Evolutionary conservation across 2,797 vertebrate genomes (phyloP).

Genomic region (Lacerta agilis): DNA sequence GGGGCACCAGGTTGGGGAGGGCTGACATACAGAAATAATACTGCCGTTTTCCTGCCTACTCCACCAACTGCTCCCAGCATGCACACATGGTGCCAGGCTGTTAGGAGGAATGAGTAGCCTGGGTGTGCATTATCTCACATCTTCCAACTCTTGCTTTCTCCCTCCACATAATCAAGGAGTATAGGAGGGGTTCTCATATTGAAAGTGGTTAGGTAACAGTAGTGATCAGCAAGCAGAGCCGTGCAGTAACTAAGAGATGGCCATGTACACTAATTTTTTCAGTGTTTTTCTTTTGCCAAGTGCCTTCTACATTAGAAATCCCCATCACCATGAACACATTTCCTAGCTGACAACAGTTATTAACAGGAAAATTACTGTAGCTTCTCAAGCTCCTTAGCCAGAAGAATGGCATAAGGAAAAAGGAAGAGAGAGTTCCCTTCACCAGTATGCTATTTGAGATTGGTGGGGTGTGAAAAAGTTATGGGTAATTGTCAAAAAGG

Average conservation of each 20-base stretch:
- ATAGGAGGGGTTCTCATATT: background rate
- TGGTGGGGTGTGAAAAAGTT: background rate
- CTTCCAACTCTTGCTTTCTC: too few species aligned
- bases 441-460: background rate
- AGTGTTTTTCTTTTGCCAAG: background rate
- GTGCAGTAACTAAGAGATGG: background rate
- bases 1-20: too few species aligned
- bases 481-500: background rate
- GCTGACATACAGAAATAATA: too few species aligned
- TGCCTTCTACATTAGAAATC: fast-evolving
- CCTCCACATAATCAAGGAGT: background rate
- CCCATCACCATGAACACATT: background rate
- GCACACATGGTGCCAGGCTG: background rate
- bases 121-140: background rate
- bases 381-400: background rate
- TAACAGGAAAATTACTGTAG: background rate
- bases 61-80: too few species aligned
- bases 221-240: slow-evolving; percentile 49
- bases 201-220: slow-evolving; percentile 39
- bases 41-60: too few species aligned
- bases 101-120: background rate
- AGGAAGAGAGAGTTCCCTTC: background rate
- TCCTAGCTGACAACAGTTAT: background rate
- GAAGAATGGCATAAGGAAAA: background rate
- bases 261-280: slow-evolving; percentile 30